phyloP scores from a whole-genome alignment of 2,888 invertebrate genomes.

The Dicyrtoma fusca region DNA sequence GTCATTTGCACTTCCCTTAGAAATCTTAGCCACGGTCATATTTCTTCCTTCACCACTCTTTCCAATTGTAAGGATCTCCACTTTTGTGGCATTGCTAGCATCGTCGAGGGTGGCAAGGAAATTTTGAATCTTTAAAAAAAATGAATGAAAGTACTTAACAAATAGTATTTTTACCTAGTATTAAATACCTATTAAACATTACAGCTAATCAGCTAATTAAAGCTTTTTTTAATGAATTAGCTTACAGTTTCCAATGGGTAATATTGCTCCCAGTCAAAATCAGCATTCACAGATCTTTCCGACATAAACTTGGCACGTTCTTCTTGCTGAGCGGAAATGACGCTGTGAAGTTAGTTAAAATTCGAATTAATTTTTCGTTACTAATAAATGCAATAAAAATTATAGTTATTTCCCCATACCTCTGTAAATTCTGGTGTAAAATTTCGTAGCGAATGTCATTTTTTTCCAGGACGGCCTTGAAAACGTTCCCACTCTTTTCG shows the following conservation, averaged over 20 bases:
- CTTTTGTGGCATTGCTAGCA: neutral
- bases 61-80: slow-evolving; percentile 24
- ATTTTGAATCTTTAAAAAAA: slow-evolving; percentile 20
- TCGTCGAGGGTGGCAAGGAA: neutral
- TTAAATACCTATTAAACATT: too few species aligned
- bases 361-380: too few species aligned
- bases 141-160: neutral
- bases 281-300: neutral
- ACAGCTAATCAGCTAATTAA: too few species aligned
- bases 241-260: neutral
- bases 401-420: too few species aligned
- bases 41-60: slow-evolving; percentile 37
- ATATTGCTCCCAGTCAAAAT: slow-evolving; percentile 7
- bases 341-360: neutral
- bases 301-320: neutral
- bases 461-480: neutral
- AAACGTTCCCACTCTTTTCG: neutral
- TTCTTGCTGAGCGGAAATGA: slow-evolving; percentile 16
- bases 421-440: slow-evolving; percentile 16
- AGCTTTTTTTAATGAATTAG: too few species aligned
- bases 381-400: too few species aligned
- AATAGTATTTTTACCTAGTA: too few species aligned
- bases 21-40: slow-evolving; percentile 35
- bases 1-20: slow-evolving; percentile 7
- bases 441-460: slow-evolving; percentile 7